These are phyloP conservation scores for Trichechus manatus DNA, from an alignment of 2,113 vertebrate species.

Conservation along the genomic window DNA sequence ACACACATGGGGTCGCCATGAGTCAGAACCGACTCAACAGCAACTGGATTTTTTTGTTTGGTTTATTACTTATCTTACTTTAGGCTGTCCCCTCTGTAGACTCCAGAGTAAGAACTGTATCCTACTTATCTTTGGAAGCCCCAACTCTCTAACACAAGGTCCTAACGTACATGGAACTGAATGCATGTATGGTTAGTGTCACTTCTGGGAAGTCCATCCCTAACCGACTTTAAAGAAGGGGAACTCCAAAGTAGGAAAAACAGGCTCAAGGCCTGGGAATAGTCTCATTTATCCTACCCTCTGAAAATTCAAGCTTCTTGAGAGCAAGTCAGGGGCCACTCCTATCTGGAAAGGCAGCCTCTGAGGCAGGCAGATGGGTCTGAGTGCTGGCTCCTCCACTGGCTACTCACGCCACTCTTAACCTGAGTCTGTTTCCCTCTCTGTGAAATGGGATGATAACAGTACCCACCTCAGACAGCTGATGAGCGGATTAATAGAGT, in stretches of 20 bases:
- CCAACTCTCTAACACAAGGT: not conserved
- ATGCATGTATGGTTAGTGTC: accelerated
- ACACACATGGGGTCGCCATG: too few relatives aligned
- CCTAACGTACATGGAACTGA: not conserved
- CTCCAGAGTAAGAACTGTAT: not conserved
- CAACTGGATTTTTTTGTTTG: not conserved
- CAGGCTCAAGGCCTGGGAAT: not conserved
- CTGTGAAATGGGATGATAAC: not conserved
- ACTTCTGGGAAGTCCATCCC: not conserved
- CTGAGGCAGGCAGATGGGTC: not conserved
- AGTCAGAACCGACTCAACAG: not conserved
- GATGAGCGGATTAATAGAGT: not conserved
- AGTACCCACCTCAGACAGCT: not conserved
- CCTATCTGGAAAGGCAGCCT: not conserved
- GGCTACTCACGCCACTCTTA: not conserved
- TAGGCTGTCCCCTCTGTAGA: not conserved
- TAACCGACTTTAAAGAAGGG: not conserved
- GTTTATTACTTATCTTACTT: not conserved
- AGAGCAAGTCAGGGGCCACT: not conserved
- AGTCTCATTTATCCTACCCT: not conserved
- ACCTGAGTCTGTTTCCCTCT: not conserved
- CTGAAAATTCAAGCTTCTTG: not conserved
- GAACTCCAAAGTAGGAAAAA: not conserved
- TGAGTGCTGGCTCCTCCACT: not conserved
- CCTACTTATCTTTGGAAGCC: not conserved